These are phyloP conservation scores for Polymixis lichenea DNA, from an alignment of 2,888 invertebrate genomes.

Conservation along the genomic window DNA sequence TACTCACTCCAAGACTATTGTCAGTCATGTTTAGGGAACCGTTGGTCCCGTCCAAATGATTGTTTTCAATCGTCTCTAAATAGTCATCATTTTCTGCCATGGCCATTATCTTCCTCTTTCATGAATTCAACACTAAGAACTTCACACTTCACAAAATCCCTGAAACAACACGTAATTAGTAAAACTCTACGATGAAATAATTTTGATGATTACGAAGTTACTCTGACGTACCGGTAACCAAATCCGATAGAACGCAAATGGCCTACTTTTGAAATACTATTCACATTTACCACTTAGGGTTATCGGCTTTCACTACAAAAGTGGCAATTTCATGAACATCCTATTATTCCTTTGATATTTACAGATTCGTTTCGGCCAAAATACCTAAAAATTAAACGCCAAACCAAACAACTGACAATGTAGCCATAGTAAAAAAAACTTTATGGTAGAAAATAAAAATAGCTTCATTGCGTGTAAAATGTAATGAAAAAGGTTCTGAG, in stretches of 20 bases:
- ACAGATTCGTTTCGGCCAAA: constrained; percentile 79
- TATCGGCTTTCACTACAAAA: constrained; percentile 68
- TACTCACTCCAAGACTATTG: constrained; percentile 87
- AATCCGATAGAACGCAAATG: constrained; percentile 78
- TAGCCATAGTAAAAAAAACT: constrained; percentile 53
- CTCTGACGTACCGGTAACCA: constrained; percentile 89
- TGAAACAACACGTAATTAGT: constrained; percentile 71
- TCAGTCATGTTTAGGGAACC: constrained; percentile 90
- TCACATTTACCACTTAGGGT: constrained; percentile 68
- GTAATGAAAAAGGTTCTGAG: too few species aligned
- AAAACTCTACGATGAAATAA: constrained; percentile 56
- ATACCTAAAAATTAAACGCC: constrained; percentile 65
- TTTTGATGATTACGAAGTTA: constrained; percentile 72
- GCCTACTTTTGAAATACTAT: constrained; percentile 84
- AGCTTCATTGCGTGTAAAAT: neutral
- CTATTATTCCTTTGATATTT: constrained; percentile 78
- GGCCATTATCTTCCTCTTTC: constrained; percentile 77
- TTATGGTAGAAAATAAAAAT: neutral
- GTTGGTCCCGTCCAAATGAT: constrained; percentile 91
- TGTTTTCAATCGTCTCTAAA: constrained; percentile 88
- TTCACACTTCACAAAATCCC: constrained; percentile 72
- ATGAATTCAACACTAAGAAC: constrained; percentile 74
- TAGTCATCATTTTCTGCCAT: constrained; percentile 90
- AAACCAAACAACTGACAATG: constrained; percentile 69
- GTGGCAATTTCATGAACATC: constrained; percentile 72